Evolutionary conservation across 2,797 vertebrate genomes (phyloP).

Genomic region (Cirrhinus molitorella): DNA sequence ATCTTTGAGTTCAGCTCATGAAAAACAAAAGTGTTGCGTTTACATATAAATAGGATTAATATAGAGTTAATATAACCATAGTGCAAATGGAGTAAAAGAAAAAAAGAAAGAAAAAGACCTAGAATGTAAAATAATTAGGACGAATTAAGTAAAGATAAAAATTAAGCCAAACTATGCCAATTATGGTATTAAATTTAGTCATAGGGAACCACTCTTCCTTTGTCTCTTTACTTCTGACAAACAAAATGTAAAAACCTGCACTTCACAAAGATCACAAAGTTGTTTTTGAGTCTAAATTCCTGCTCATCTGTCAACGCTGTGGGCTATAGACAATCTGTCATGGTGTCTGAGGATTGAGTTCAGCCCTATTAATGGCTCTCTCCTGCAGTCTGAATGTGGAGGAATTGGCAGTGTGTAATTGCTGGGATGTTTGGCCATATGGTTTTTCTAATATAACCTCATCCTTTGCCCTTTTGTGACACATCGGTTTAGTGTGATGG

Average conservation of each 20-base stretch:
- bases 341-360: conserved; percentile 26
- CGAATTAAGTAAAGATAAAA: too few relatives aligned
- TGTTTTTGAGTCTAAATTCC: background rate
- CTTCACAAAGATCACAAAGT: background rate
- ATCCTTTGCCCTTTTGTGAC: conserved; percentile 20
- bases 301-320: background rate
- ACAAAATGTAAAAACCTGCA: background rate
- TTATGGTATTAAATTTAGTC: background rate
- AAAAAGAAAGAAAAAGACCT: too few relatives aligned
- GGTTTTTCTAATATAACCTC: conserved; percentile 10
- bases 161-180: too few relatives aligned
- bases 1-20: too few relatives aligned
- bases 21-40: too few relatives aligned
- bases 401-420: conserved; percentile 2
- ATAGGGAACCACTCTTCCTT: background rate
- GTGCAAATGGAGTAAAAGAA: too few relatives aligned
- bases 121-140: too few relatives aligned
- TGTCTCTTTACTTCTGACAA: background rate
- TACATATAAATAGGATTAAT: too few relatives aligned
- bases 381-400: background rate
- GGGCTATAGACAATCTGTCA: background rate
- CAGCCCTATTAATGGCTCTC: conserved; percentile 4
- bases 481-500: conserved; percentile 28
- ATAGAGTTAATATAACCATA: too few relatives aligned
- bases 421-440: conserved; percentile 31